phyloP scores from a whole-genome alignment of 2,888 invertebrate genomes.

The Cheilosia grossa region DNA sequence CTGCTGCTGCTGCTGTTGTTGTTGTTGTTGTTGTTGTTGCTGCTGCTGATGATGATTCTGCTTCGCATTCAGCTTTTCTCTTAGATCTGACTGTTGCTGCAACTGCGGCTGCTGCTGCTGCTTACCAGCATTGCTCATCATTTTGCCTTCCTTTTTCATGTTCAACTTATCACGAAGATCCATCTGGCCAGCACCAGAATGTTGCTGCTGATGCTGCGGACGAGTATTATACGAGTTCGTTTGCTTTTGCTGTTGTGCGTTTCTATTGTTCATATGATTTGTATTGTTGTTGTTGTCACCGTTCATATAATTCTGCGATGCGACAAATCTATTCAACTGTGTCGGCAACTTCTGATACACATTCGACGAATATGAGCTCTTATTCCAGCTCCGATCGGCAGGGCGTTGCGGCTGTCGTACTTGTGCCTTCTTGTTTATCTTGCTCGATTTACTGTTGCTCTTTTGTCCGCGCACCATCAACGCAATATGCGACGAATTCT shows the following conservation, averaged over 20 bases:
- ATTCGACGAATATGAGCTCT: constrained; percentile 77
- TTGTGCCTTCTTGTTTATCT: constrained; percentile 62
- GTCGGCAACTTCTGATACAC: constrained; percentile 75
- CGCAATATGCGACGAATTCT: constrained; percentile 80
- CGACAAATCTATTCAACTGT: constrained; percentile 61
- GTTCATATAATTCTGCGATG: constrained; percentile 64
- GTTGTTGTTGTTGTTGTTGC: constrained; percentile 54
- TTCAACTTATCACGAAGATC: constrained; percentile 58
- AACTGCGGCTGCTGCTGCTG: constrained; percentile 24
- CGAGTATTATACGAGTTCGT: constrained; percentile 35
- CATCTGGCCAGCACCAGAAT: constrained; percentile 24
- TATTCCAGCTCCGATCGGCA: constrained; percentile 77
- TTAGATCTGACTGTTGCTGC: constrained; percentile 45
- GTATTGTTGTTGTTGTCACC: constrained; percentile 75
- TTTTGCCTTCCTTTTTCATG: constrained; percentile 61
- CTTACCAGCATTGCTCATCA: constrained; percentile 50
- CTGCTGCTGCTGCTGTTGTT: constrained; percentile 43
- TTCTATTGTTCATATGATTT: constrained; percentile 68
- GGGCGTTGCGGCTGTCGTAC: constrained; percentile 74
- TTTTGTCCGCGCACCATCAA: constrained; percentile 80
- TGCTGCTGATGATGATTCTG: constrained; percentile 48
- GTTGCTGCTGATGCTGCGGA: constrained; percentile 26
- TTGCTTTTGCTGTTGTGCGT: constrained; percentile 50
- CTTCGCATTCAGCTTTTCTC: constrained; percentile 49
- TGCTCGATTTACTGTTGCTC: constrained; percentile 72